phyloP scores from a whole-genome alignment of 2,888 invertebrate genomes.

The Phengaris arion region DNA sequence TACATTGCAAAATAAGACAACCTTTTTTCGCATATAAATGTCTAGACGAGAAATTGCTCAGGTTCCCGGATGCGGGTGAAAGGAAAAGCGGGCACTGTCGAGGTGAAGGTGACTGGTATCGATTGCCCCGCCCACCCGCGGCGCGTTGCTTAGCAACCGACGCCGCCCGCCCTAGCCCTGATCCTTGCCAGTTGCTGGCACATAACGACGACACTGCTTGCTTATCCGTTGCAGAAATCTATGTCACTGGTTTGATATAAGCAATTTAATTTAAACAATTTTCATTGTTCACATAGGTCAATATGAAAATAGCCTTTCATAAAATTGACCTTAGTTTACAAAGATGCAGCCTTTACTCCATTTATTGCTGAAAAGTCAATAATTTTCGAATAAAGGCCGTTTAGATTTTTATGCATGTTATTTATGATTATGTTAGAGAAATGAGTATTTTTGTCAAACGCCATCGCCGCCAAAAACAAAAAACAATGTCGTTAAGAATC shows the following conservation, averaged over 20 bases:
- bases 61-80: constrained; percentile 41
- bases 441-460: constrained; percentile 64
- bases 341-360: not conserved
- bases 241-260: too few relatives aligned
- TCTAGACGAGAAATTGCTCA: constrained; percentile 26
- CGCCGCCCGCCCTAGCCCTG: constrained; percentile 13
- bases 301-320: too few relatives aligned
- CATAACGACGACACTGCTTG: not conserved
- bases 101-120: constrained; percentile 72
- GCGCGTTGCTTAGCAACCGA: constrained; percentile 77
- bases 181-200: not conserved
- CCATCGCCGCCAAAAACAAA: constrained; percentile 49
- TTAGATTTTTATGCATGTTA: constrained; percentile 63
- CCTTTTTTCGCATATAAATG: not conserved
- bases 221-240: too few relatives aligned
- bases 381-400: not conserved
- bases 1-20: not conserved
- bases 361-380: constrained; percentile 2
- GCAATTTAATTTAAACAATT: too few relatives aligned
- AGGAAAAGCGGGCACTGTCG: constrained; percentile 54
- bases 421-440: constrained; percentile 67
- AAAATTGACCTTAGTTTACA: not conserved
- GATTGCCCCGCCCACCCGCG: constrained; percentile 84
- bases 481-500: constrained; percentile 61
- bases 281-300: too few relatives aligned